Percentiles rank a stretch among this genome's conserved stretches.
These are phyloP conservation scores for Oncopodura yosiiana DNA, from an alignment of 1,140 invertebrate species.

Conservation along the genomic window DNA sequence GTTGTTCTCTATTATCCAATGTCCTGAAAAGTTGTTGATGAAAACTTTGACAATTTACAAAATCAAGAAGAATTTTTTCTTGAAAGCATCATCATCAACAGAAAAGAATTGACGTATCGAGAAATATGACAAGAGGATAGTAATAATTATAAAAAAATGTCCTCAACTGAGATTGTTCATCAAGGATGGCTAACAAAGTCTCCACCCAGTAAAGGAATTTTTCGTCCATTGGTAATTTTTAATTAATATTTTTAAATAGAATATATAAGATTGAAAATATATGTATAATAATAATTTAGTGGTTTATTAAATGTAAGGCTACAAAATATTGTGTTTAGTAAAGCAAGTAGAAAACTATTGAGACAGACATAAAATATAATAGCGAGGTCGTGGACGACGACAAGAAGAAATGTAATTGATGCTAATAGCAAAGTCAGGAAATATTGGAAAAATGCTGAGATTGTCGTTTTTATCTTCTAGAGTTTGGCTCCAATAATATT, in stretches of 20 bases:
- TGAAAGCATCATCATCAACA: not conserved
- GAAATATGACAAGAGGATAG: not conserved
- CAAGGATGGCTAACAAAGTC: slow-evolving; percentile 88
- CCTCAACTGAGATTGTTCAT: slow-evolving; percentile 51
- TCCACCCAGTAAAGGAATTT: slow-evolving; percentile 73
- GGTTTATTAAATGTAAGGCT: not conserved
- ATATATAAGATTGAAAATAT: not conserved
- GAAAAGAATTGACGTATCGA: not conserved
- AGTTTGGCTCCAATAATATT: too few relatives aligned
- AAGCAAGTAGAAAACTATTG: too few relatives aligned
- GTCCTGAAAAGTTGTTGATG: not conserved
- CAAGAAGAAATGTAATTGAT: too few relatives aligned
- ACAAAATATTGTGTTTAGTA: not conserved
- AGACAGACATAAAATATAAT: too few relatives aligned
- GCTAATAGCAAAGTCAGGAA: too few relatives aligned
- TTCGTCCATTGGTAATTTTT: slow-evolving; percentile 62
- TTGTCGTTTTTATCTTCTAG: too few relatives aligned
- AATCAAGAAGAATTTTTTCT: not conserved
- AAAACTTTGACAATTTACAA: not conserved
- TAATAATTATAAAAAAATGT: slow-evolving; percentile 28
- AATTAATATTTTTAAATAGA: not conserved
- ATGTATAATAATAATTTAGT: not conserved
- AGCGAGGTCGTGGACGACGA: too few relatives aligned
- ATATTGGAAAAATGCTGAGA: too few relatives aligned
- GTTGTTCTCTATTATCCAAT: not conserved